Percentiles rank a stretch among this genome's conserved stretches.
phyloP scores from a whole-genome alignment of 2,797 vertebrate genomes.

The Cyprinodon diabolis region DNA sequence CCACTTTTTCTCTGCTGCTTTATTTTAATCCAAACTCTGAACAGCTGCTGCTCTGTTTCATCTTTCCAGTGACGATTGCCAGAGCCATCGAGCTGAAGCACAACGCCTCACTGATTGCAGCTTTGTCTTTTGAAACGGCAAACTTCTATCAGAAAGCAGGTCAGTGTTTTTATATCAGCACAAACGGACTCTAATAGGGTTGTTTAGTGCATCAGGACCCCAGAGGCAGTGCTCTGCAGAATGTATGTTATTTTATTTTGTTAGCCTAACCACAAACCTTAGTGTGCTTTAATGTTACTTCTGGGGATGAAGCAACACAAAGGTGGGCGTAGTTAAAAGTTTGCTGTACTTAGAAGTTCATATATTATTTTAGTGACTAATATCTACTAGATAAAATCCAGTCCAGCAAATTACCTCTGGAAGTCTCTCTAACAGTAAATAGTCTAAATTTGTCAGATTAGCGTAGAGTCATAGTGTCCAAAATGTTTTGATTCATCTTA shows the following conservation, averaged over 20 bases:
- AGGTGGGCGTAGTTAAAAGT: no score
- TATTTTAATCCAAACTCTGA: background rate
- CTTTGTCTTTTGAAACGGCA: conserved; percentile 92
- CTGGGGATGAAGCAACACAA: no score
- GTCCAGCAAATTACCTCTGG: background rate
- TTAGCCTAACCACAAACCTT: background rate
- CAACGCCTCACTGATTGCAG: conserved; percentile 91
- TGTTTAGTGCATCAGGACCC: background rate
- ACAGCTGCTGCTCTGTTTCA: background rate
- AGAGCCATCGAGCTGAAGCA: conserved; percentile 97
- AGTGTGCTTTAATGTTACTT: background rate
- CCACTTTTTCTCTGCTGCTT: background rate
- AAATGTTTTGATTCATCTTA: no score
- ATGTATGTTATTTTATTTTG: background rate
- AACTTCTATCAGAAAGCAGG: conserved; percentile 97
- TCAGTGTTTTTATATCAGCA: conserved; percentile 64
- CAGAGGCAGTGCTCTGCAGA: background rate
- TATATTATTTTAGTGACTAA: background rate
- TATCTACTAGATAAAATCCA: background rate
- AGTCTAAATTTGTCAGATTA: no score
- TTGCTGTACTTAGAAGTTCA: background rate
- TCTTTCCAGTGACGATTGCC: conserved; percentile 91
- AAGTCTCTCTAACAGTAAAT: no score
- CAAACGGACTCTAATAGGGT: background rate
- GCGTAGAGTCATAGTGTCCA: no score